phyloP scores from a whole-genome alignment of 2,888 invertebrate species.

The Clanis bilineata region DNA sequence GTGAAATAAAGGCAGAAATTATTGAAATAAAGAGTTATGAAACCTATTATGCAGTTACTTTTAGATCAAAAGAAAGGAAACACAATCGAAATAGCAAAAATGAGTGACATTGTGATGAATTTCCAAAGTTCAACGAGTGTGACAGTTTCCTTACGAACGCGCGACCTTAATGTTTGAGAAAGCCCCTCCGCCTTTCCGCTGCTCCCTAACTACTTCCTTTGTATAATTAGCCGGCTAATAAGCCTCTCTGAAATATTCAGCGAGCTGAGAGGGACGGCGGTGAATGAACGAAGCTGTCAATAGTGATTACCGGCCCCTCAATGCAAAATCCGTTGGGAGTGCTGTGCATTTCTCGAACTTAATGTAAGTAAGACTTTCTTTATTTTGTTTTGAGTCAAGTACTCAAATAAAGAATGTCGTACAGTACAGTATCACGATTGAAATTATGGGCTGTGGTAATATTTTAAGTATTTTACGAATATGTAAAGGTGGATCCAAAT shows the following conservation, averaged over 20 bases:
- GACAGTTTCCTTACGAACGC: conserved; percentile 13
- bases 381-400: neutral
- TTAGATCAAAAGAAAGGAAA: too few relatives aligned
- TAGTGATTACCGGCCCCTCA: conserved; percentile 56
- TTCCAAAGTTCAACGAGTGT: conserved; percentile 19
- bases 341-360: conserved; percentile 2
- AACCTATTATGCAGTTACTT: too few relatives aligned
- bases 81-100: too few relatives aligned
- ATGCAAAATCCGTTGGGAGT: conserved; percentile 38
- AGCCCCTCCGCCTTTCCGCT: conserved; percentile 40
- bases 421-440: too few relatives aligned
- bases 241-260: conserved; percentile 68
- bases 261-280: conserved; percentile 41
- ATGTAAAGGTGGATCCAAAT: too few relatives aligned
- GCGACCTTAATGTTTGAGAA: conserved; percentile 20
- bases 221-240: conserved; percentile 77
- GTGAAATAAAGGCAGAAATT: too few relatives aligned
- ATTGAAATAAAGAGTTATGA: too few relatives aligned
- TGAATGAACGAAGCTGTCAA: conserved; percentile 62
- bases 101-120: neutral
- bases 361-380: conserved; percentile 2
- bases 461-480: too few relatives aligned
- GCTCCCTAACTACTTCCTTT: conserved; percentile 66
- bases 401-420: too few relatives aligned
- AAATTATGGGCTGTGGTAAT: too few relatives aligned